These are phyloP conservation scores for Percina caprodes DNA, from an alignment of 2,113 vertebrate genomes.

Conservation along the genomic window DNA sequence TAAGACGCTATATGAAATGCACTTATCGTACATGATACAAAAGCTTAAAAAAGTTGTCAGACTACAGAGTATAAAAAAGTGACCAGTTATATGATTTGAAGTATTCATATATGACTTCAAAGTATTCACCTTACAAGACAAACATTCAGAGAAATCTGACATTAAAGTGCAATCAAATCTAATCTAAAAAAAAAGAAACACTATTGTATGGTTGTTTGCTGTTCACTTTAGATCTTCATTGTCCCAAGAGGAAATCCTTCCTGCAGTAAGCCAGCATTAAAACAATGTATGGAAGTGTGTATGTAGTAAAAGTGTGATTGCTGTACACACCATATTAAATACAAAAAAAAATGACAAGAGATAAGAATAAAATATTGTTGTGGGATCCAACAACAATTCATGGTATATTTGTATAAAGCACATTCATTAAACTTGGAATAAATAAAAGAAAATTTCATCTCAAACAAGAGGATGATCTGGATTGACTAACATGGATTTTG, in stretches of 20 bases:
- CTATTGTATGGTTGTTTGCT: background rate
- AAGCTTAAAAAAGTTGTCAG: too few species aligned
- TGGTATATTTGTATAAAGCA: background rate
- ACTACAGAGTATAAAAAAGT: too few species aligned
- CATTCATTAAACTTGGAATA: background rate
- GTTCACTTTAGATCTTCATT: background rate
- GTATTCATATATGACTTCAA: background rate
- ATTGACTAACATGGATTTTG: background rate
- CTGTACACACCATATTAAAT: background rate
- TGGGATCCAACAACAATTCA: too few species aligned
- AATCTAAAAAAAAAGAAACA: background rate
- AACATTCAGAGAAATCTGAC: background rate
- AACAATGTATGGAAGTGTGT: background rate
- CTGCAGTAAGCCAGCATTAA: background rate
- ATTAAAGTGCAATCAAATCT: background rate
- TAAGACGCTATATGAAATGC: slow-evolving; percentile 35
- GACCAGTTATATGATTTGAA: too few species aligned
- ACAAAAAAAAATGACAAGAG: too few species aligned
- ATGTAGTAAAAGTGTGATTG: background rate
- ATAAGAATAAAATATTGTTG: background rate
- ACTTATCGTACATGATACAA: background rate
- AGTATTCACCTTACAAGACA: background rate
- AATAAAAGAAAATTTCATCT: background rate
- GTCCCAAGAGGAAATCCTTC: background rate
- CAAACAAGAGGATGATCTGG: too few species aligned